Evolutionary conservation across 2,888 invertebrate species (phyloP), one percentile per base, ranked within the genome.

Genomic region (Hydraecia micacea): DNA sequence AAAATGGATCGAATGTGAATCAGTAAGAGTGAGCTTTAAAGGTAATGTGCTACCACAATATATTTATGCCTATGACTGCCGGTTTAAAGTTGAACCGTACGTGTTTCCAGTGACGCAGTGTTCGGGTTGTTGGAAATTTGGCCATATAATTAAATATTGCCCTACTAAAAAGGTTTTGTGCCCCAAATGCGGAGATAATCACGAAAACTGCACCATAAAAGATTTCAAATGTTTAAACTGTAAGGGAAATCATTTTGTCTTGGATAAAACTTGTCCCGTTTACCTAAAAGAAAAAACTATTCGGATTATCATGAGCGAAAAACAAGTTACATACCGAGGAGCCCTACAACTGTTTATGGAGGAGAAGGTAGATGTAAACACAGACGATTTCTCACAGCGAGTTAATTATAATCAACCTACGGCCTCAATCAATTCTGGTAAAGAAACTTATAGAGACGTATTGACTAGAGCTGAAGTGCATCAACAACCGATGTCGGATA

Each of bases 151-250:
- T 55, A 39, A 55, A 39, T 69, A 39, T 52, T 69, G 69, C 7
- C 69, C 55, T 13, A 25, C 69, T 15, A 55, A 69, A 36, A 69
- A 69, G 55, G 55, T 55, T 70, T 25, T 58, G 39, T 70, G 69
- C n/a, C 69, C 69, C 3, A 69, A 69, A 55, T 69, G 55, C 1
- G 55, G 55, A 25, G 25, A 25, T 36, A 36, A 55, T 13, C 55
- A 69, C 6, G 36, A 69, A 13, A 69, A 69, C 15, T 69, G 9
- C 25, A 55, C 25, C 7, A 32, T 55, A 32, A 7, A 36, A 69
- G 52, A 69, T 1, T 70, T 36, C 15, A 70, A 55, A 55, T 55
- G 55, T 15, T 39, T 70, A 55, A 70, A 70, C 18, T 70, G 55
- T 18, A 70, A 70, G 55, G 55, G 69, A 6, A 58, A 70, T 58